Percentiles rank a stretch among this genome's conserved stretches.
Conservation (phyloP, 2,113 vertebrate species). For the Clarias batrachus region DNA sequence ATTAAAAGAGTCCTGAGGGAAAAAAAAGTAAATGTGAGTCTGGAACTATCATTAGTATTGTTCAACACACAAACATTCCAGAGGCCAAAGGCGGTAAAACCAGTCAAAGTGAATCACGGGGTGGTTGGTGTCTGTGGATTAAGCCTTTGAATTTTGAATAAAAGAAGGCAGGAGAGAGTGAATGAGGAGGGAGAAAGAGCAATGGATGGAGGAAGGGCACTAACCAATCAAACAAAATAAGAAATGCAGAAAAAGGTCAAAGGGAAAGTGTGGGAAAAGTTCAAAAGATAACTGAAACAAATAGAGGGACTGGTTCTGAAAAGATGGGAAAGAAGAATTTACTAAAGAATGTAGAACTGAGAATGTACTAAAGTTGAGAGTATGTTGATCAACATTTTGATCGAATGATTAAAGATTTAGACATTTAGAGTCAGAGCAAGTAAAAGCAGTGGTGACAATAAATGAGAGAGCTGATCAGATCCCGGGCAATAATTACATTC, state of each 20-base stretch:
- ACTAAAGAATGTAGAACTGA: not conserved
- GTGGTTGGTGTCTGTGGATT: constrained; percentile 35
- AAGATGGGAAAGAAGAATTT: not conserved
- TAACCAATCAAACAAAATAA: constrained; percentile 32
- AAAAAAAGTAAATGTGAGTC: constrained; percentile 5
- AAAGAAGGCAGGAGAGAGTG: constrained; percentile 54
- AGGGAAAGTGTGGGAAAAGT: constrained; percentile 23
- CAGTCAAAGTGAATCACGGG: constrained; percentile 37
- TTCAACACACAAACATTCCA: constrained; percentile 40
- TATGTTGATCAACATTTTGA: not conserved
- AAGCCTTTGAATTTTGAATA: constrained; percentile 32
- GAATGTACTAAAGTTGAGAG: constrained; percentile 27
- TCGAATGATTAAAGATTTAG: not conserved
- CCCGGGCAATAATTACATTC: constrained; percentile 72
- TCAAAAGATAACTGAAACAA: not conserved
- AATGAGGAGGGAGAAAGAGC: constrained; percentile 27
- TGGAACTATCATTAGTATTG: constrained; percentile 39
- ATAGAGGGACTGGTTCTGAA: not conserved
- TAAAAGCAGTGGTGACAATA: not conserved
- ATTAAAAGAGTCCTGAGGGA: constrained; percentile 3
- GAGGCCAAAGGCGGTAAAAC: constrained; percentile 30
- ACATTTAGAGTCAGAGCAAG: not conserved
- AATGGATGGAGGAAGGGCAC: constrained; percentile 26
- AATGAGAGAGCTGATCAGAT: not conserved
- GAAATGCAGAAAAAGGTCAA: constrained; percentile 14